Base-by-base conservation (phyloP, 2,113 vertebrate species). In the Perca fluviatilis region DNA sequence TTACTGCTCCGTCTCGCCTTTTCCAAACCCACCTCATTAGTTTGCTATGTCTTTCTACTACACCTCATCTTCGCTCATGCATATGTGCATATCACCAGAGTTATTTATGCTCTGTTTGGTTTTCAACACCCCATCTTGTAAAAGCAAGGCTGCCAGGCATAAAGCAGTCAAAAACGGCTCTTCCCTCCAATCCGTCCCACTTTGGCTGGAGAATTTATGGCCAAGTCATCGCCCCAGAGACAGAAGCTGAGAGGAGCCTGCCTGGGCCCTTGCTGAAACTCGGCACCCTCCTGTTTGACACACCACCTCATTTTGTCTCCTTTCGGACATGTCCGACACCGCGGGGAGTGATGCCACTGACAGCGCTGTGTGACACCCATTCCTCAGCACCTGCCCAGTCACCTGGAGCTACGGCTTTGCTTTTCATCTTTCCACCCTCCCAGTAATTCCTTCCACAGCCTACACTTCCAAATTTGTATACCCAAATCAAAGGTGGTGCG, bases 71-170 rank as follows among this genome's bases (percentile, higher is more conserved):
- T 62, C 60, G 10, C 82, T 77, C 57, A 21, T 15, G 72, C 85
- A 80, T 88, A 84, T 90, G 78, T 92, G 89, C 89, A 94, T 87
- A 90, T 89, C 87, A 67, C 65, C 66, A 19, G 33, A 86, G 91
- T 92, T 90, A 91, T 93, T 91, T 93, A 91, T 90, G 86, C 77
- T 78, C 84, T 84, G 85, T 92, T 92, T 88, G 89, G 88, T 92
- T 94, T 92, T 93, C 91, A 88, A 92, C 90, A 88, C 85, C 80
- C 74, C 65, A 25, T 90, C 92, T 91, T 90, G 85, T 91, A 83
- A 89, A 86, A 70, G 80, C 74, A 49, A 85, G 58, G 84, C 91
- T 93, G 83, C 89, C 86, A 91, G 90, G 91, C 93, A 82, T 74
- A 74, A 62, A 90, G 89, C 86, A 88, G 88, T 89, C 89, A 90